These are phyloP conservation scores for Phalanger gymnotis DNA, from an alignment of 2,797 vertebrate species.

Conservation along the genomic window DNA sequence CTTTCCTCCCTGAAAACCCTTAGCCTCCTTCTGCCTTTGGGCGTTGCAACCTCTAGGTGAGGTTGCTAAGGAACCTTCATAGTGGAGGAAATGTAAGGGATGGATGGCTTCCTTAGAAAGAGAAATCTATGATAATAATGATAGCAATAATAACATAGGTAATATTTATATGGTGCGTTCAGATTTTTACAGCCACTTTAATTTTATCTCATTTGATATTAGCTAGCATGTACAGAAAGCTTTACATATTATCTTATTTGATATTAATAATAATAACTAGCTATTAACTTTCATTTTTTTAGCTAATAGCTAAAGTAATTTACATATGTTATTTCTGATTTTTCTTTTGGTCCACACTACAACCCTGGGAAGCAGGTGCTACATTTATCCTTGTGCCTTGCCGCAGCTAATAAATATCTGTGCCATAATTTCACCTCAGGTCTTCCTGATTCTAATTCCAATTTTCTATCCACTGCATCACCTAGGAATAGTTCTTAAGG, in stretches of 20 bases:
- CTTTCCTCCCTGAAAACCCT: not conserved
- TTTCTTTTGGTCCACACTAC: not conserved
- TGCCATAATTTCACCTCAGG: not conserved
- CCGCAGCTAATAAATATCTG: not conserved
- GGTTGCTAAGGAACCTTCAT: not conserved
- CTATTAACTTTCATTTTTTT: too few relatives aligned
- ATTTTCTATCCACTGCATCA: not conserved
- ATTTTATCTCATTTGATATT: not conserved
- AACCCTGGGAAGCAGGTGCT: not conserved
- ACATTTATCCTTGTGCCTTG: not conserved
- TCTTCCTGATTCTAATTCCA: not conserved
- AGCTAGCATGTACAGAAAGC: not conserved
- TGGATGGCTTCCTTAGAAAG: not conserved
- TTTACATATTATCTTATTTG: not conserved
- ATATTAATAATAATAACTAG: not conserved
- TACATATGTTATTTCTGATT: not conserved
- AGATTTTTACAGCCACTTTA: not conserved
- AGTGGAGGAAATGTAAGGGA: not conserved
- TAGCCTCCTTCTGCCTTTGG: rapidly evolving
- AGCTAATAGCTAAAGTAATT: too few relatives aligned
- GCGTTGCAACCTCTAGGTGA: not conserved
- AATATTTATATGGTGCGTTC: not conserved
- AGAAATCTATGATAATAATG: too few relatives aligned
- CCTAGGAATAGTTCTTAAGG: not conserved
- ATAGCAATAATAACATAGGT: not conserved